phyloP scores from a whole-genome alignment of 2,113 vertebrate species.

The Chaetops frenatus region DNA sequence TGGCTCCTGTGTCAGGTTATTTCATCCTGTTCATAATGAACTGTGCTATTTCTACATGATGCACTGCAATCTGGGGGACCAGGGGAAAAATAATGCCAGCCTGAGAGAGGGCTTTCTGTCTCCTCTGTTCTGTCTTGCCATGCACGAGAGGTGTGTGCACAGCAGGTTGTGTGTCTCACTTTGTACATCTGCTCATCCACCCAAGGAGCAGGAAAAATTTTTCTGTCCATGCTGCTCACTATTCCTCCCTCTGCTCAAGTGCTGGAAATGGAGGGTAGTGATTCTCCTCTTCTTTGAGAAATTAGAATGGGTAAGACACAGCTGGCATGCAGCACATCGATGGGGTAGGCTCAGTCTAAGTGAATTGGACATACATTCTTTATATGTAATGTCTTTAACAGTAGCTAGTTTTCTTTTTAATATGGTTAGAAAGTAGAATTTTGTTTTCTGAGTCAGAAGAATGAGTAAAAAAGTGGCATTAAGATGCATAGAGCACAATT shows the following conservation, averaged over 20 bases:
- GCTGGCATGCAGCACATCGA: not conserved
- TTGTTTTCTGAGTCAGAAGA: not conserved
- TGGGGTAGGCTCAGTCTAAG: not conserved
- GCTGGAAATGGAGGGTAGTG: not conserved
- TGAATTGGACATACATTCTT: not conserved
- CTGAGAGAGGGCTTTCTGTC: not conserved
- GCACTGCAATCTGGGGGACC: not conserved
- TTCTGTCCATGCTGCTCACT: not conserved
- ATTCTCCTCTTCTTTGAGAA: not conserved
- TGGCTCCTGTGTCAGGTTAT: not conserved
- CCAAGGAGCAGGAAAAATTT: not conserved
- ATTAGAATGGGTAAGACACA: not conserved
- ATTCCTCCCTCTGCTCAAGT: not conserved
- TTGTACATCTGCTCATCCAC: not conserved
- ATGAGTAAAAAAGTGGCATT: not conserved
- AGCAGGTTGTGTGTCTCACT: not conserved
- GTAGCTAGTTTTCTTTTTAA: not conserved
- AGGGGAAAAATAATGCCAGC: not conserved
- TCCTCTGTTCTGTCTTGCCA: not conserved
- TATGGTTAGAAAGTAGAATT: not conserved
- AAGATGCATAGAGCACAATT: not conserved
- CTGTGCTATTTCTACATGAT: not conserved
- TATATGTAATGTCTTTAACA: rapidly evolving
- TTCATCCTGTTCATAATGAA: not conserved
- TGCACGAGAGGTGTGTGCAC: not conserved